Evolutionary conservation across 1,140 invertebrate species (phyloP).

Genomic region (Hylaeus anthracinus): DNA sequence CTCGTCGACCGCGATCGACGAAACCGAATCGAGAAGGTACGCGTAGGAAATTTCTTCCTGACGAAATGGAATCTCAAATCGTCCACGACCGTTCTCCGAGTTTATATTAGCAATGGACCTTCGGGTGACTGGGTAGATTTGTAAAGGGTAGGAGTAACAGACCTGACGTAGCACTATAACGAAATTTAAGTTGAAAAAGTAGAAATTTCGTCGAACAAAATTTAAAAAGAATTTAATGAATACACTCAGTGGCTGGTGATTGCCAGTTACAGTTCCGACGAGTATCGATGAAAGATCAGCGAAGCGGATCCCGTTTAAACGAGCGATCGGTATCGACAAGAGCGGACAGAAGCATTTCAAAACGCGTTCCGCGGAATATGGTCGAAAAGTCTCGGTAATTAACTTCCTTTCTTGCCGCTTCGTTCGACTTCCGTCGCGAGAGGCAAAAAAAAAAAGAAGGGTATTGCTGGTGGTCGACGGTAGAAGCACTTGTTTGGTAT

Average conservation of each 20-base stretch:
- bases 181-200: no score
- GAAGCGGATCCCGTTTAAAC: neutral
- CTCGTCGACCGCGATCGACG: neutral
- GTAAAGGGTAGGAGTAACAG: no score
- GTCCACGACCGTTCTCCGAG: neutral
- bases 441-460: neutral
- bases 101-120: no score
- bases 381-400: constrained; percentile 21
- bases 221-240: no score
- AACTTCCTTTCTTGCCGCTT: neutral
- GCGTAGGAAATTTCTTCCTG: neutral
- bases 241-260: no score
- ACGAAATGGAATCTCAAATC: neutral
- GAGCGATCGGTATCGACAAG: constrained; percentile 2
- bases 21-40: neutral
- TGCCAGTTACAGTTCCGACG: neutral
- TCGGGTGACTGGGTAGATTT: no score
- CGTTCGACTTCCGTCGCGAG: no score
- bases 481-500: neutral
- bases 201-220: no score
- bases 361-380: neutral
- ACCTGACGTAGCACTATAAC: no score
- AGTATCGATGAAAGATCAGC: no score
- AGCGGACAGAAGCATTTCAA: neutral
- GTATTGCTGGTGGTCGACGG: neutral